Evolutionary conservation across 2,797 vertebrate genomes (phyloP).

Genomic region (Semaprochilodus insignis): DNA sequence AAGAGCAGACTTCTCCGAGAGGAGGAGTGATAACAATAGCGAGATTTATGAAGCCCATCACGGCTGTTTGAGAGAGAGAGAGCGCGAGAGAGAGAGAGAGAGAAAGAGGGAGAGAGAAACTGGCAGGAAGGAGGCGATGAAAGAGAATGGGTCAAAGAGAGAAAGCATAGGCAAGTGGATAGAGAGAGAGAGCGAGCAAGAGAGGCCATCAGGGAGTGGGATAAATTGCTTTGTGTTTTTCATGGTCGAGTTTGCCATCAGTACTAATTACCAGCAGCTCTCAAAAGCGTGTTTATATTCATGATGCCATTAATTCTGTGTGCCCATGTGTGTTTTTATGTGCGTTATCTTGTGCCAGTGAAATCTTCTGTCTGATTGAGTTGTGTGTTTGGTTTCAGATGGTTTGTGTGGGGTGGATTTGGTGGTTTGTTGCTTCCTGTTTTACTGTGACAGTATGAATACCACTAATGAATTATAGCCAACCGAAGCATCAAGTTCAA

Average conservation of each 20-base stretch:
- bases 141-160: constrained; percentile 19
- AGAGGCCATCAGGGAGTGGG: constrained; percentile 56
- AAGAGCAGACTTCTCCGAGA: constrained; percentile 15
- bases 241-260: constrained; percentile 64
- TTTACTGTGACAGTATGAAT: neutral
- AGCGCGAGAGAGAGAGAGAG: neutral
- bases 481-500: neutral
- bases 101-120: neutral
- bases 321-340: constrained; percentile 32
- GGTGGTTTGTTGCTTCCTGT: neutral
- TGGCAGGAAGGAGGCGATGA: neutral
- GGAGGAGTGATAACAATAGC: neutral
- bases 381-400: neutral
- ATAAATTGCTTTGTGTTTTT: constrained; percentile 65
- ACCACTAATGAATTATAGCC: neutral
- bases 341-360: constrained; percentile 31
- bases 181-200: constrained; percentile 30
- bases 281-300: constrained; percentile 72
- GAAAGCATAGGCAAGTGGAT: constrained; percentile 4
- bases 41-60: constrained; percentile 36
- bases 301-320: constrained; percentile 67
- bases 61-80: neutral
- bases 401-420: neutral
- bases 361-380: neutral
- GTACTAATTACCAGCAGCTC: constrained; percentile 72